Evolutionary conservation across 2,113 vertebrate genomes (phyloP), one percentile per base, ranked within the genome.

Genomic region (Gymnarchus niloticus): DNA sequence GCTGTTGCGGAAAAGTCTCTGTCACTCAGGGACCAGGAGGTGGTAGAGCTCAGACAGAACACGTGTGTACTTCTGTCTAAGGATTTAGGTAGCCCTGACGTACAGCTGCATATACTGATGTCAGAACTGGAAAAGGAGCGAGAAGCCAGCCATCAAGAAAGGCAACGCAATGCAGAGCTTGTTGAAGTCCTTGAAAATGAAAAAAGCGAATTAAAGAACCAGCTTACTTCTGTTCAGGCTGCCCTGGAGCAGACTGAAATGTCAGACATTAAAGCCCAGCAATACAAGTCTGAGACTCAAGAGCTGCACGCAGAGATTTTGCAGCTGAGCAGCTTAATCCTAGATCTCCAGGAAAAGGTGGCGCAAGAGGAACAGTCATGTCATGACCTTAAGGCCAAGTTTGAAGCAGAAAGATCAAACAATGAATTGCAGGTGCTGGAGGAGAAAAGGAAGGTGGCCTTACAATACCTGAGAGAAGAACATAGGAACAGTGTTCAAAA

Each of bases 201-300:
- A 81, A 90, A 81, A 86, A 87, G 83, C 6, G 91, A 92, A 85
- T 90, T 90, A 83, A 92, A 94, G 52, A 61, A 87, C 23, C 91
- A 90, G 81, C 90, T 96, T 59, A 89, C 88, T 10, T 88, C 86
- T 49, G 88, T 95, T 57, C 90, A 94, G 87, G 88, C 86, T 17
- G 90, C 88, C 54, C 88, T 96, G 23, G 90, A 87, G 87, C 86
- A 84, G 61, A 88, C 92, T 69, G 93, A 95, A 87, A 90, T 86
- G 76, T 92, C 91, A 87, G 91, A 91, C 52, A 89, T 90, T 80
- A 94, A 95, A 87, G 89, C 91, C 37, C 92, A 93, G 61, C 88
- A 41, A 59, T 92, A 91, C 56, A 95, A 95, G 88, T 88, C 86
- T 3, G 95, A 96, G 86, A 94, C 96, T 69, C 93, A 95, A 78